Conservation (phyloP, 2,888 invertebrate genomes). For the Chymomyza caudatula region DNA sequence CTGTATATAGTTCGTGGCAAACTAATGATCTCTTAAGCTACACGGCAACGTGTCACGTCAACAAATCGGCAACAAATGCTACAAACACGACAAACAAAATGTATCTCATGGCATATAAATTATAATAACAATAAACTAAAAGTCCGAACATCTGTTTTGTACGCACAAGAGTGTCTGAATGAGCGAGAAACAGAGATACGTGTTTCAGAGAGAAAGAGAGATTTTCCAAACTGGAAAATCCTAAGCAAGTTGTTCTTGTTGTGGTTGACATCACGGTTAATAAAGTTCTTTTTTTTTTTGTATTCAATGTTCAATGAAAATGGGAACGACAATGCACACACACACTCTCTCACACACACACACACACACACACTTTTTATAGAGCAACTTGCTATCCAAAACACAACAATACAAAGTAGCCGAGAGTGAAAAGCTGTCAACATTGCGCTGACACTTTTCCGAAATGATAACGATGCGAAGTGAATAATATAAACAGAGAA, state of each 20-base stretch:
- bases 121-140: neutral
- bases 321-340: neutral
- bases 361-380: neutral
- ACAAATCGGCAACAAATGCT: constrained; percentile 26
- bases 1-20: constrained; percentile 23
- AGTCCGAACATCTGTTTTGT: neutral
- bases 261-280: neutral
- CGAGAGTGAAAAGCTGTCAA: neutral
- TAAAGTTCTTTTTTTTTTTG: neutral
- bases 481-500: neutral
- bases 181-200: neutral
- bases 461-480: neutral
- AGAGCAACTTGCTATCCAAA: neutral
- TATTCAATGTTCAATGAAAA: neutral
- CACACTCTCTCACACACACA: neutral
- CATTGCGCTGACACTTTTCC: neutral
- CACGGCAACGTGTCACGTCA: constrained; percentile 59
- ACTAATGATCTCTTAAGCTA: constrained; percentile 63
- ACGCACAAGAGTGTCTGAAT: neutral
- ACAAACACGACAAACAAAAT: constrained; percentile 11
- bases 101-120: neutral
- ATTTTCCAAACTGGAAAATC: neutral
- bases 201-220: neutral
- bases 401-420: neutral
- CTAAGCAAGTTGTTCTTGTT: neutral